Evolutionary conservation across 2,888 invertebrate genomes (phyloP).

Genomic region (Archips crataeganus): DNA sequence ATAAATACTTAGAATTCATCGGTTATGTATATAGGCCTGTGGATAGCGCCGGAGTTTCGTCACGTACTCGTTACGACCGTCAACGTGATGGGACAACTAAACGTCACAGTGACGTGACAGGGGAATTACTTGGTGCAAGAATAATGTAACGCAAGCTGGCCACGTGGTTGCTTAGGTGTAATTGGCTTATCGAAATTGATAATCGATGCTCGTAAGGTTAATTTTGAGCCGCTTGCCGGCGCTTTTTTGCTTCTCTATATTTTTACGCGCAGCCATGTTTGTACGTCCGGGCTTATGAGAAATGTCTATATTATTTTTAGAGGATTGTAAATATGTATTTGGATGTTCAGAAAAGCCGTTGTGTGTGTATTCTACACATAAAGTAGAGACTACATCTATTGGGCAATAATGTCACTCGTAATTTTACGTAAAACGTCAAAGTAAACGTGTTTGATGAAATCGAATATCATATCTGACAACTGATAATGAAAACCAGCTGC

Average conservation of each 20-base stretch:
- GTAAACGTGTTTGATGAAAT: background rate
- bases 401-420: background rate
- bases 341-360: background rate
- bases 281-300: constrained; percentile 6
- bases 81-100: constrained; percentile 43
- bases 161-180: constrained; percentile 31
- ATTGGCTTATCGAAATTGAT: constrained; percentile 35
- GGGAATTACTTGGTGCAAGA: constrained; percentile 43
- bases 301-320: constrained; percentile 21
- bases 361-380: background rate
- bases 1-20: constrained; percentile 34
- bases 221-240: constrained; percentile 14
- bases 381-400: background rate
- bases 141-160: constrained; percentile 40
- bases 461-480: background rate
- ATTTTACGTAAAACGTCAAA: background rate
- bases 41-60: constrained; percentile 42
- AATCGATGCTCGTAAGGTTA: constrained; percentile 7
- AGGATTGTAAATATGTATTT: constrained; percentile 17
- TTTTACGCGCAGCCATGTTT: constrained; percentile 13
- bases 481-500: background rate
- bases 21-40: constrained; percentile 23
- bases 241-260: no score
- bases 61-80: constrained; percentile 44
- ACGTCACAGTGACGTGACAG: constrained; percentile 42